Evolutionary conservation across 2,888 invertebrate genomes (phyloP), one percentile per base, ranked within the genome.

Genomic region (Nyleta sp.): DNA sequence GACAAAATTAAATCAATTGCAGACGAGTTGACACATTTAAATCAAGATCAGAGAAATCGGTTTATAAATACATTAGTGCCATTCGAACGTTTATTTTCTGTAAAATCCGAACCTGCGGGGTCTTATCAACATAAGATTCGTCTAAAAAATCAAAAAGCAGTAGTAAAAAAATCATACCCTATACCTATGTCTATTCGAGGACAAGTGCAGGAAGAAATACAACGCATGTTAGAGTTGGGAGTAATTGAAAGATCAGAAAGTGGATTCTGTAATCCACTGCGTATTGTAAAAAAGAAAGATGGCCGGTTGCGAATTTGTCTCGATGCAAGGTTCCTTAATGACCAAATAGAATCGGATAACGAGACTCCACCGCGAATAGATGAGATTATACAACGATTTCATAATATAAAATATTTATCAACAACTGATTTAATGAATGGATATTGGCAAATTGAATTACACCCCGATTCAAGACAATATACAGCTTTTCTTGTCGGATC

Each of bases 271-370:
- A 57, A 40, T 7, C 42, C 57, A 0, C n/a, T 57, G 3, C n/a
- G 57, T 2, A 57, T 57, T 10, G 57, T 57, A 1, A 42, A 57
- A 13, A 57, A 57, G 13, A 57, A 57, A 42, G 42, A 57, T n/a
- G 52, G 40, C 5, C 33, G 15, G 1, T 67, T 87, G 1, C 72
- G 88, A 5, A 78, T 87, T 18, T 85, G 87, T 71, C 65, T 87
- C 15, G 87, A 88, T 71, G 88, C 87, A 0, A 40, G 88, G 6
- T 80, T 72, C 52, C 44, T 87, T 1, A 88, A 88, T 78, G 75
- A 80, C 7, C 52, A 78, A 18, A 86, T 88, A 55, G 78, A 84
- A 18, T 72, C 82, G 0, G 86, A 88, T 59, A 77, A 83, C 5
- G 86, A 87, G 44, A 65, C 81, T 11, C 81, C 81, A 5, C 82